Percentiles rank a stretch among this genome's conserved stretches.
These are phyloP conservation scores for Dipodomys stephensi DNA, from an alignment of 2,113 vertebrate species.

Conservation along the genomic window DNA sequence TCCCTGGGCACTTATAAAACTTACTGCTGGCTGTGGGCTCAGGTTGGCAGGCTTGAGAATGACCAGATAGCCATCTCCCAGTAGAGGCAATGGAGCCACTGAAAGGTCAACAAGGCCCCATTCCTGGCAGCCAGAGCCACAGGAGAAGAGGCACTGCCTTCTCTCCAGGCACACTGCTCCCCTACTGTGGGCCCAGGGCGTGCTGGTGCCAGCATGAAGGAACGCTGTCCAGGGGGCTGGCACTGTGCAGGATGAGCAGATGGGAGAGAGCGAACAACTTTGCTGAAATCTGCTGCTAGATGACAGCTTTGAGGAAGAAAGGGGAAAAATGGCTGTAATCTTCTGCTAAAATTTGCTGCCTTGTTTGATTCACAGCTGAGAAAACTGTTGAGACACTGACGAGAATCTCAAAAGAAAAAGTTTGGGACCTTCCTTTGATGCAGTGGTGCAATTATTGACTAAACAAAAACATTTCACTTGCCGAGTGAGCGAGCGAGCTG, in stretches of 20 bases:
- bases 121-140: neutral
- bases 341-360: constrained; percentile 57
- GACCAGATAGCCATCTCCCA: neutral
- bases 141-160: neutral
- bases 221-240: neutral
- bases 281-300: constrained; percentile 17
- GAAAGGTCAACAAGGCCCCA: neutral
- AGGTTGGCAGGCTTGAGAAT: too few relatives aligned
- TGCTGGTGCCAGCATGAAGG: neutral
- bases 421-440: constrained; percentile 38
- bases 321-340: constrained; percentile 54
- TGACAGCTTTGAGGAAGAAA: constrained; percentile 52
- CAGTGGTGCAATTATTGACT: neutral
- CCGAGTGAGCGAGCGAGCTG: neutral
- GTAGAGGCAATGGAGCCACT: neutral
- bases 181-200: neutral
- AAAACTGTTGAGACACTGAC: constrained; percentile 58
- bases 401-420: constrained; percentile 66
- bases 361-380: constrained; percentile 69
- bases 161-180: neutral
- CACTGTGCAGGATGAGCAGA: neutral
- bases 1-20: neutral
- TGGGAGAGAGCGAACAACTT: neutral
- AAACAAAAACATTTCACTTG: constrained; percentile 26
- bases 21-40: too few relatives aligned